Percentiles rank a stretch among this genome's conserved stretches.
Evolutionary conservation across 2,888 invertebrate genomes (phyloP).

Genomic region (Junonia oenone): DNA sequence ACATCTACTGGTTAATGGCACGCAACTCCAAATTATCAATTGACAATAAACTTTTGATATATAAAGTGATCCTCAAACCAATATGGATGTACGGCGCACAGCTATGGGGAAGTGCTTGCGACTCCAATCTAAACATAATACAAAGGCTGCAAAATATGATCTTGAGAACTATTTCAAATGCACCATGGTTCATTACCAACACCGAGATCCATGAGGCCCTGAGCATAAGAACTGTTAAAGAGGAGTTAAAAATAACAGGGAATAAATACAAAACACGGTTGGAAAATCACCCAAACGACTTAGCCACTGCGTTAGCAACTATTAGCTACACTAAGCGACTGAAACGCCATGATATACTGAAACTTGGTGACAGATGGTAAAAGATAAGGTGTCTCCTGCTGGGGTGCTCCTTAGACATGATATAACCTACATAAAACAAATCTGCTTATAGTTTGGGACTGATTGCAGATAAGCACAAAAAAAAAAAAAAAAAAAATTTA

Average conservation of each 20-base stretch:
- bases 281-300: not conserved
- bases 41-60: slow-evolving; percentile 18
- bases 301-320: too few species aligned
- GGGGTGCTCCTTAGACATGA: too few species aligned
- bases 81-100: slow-evolving; percentile 21
- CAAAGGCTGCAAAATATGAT: slow-evolving; percentile 8
- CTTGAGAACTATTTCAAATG: slow-evolving; percentile 8
- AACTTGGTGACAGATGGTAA: too few species aligned
- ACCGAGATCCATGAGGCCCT: not conserved
- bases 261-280: not conserved
- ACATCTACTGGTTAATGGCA: slow-evolving; percentile 21
- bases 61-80: slow-evolving; percentile 16
- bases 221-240: not conserved
- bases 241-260: not conserved
- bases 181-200: not conserved
- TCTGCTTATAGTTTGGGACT: too few species aligned
- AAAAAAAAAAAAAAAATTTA: too few species aligned
- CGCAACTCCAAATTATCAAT: slow-evolving; percentile 14
- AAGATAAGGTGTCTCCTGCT: too few species aligned
- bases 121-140: not conserved
- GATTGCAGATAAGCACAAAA: too few species aligned
- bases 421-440: too few species aligned
- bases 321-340: too few species aligned
- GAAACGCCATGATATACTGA: too few species aligned
- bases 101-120: slow-evolving; percentile 11